These are phyloP conservation scores for Ageneiosus marmoratus DNA, from an alignment of 2,113 vertebrate genomes.

Conservation along the genomic window DNA sequence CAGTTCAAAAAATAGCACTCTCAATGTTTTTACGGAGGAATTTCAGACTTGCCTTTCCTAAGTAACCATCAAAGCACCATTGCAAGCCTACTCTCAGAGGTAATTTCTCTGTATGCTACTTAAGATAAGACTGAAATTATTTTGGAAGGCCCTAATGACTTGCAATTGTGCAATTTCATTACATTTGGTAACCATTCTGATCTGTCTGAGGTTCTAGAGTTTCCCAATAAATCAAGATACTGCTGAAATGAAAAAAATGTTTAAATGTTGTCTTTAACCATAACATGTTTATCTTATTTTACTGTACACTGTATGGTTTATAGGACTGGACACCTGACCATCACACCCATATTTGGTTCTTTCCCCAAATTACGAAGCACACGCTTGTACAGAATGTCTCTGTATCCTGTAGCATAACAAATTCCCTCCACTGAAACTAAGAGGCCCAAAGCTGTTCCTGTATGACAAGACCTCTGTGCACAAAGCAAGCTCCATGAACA, in stretches of 20 bases:
- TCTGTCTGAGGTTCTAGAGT: not conserved
- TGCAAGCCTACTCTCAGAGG: not conserved
- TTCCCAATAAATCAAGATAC: not conserved
- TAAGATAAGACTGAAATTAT: not conserved
- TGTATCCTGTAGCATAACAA: not conserved
- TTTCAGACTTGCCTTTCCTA: not conserved
- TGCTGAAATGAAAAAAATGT: not conserved
- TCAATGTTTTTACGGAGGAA: not conserved
- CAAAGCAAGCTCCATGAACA: not conserved
- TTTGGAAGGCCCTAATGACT: not conserved
- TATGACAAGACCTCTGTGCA: not conserved
- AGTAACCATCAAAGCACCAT: not conserved
- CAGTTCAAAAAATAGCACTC: not conserved
- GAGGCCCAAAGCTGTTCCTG: too few relatives aligned
- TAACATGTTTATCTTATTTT: not conserved
- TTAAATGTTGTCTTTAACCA: not conserved
- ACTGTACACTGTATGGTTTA: not conserved
- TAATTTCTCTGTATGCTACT: not conserved
- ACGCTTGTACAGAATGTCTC: not conserved
- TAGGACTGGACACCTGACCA: not conserved
- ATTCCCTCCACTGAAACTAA: too few relatives aligned
- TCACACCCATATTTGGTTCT: not conserved
- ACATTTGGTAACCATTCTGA: not conserved
- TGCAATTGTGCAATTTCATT: not conserved
- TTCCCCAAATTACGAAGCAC: not conserved